Evolutionary conservation across 1,140 invertebrate species (phyloP).

Genomic region (Drosophila lacteicornis): DNA sequence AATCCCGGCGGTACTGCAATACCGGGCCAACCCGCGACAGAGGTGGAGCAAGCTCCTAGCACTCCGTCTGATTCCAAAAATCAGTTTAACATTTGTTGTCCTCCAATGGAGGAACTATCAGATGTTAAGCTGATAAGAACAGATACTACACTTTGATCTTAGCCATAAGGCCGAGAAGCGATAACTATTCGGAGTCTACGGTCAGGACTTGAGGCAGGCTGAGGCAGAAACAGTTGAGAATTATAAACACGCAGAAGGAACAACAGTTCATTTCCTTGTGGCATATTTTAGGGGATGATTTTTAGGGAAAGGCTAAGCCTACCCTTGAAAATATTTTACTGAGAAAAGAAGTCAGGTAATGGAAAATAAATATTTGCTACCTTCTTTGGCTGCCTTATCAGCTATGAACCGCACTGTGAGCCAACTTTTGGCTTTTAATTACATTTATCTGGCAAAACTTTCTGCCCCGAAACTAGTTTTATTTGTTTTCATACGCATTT

Average conservation of each 20-base stretch:
- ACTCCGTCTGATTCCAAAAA: too few species aligned
- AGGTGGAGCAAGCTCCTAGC: slow-evolving; percentile 33
- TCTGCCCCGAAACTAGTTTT: slow-evolving; percentile 66
- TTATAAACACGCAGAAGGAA: not conserved
- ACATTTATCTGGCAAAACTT: slow-evolving; percentile 77
- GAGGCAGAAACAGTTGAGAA: not conserved
- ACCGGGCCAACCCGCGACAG: slow-evolving; percentile 58
- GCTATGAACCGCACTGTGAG: slow-evolving; percentile 17
- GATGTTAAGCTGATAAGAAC: slow-evolving; percentile 87
- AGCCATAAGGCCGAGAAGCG: slow-evolving; percentile 86
- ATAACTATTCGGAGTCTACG: slow-evolving; percentile 33
- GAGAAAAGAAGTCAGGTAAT: not conserved
- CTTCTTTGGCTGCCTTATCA: not conserved
- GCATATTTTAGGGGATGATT: slow-evolving; percentile 3
- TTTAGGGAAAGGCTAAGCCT: not conserved
- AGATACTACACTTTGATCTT: slow-evolving; percentile 87
- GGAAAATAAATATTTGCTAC: not conserved
- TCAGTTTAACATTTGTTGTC: too few species aligned
- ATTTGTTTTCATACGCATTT: slow-evolving; percentile 47
- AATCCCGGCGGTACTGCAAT: slow-evolving; percentile 87
- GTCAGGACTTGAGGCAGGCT: not conserved
- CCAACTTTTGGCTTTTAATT: slow-evolving; percentile 73
- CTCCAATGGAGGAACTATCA: too few species aligned
- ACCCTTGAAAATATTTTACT: not conserved
- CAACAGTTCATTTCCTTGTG: too few species aligned